phyloP scores from a whole-genome alignment of 2,888 invertebrate species.

The Yponomeuta plumbellus region DNA sequence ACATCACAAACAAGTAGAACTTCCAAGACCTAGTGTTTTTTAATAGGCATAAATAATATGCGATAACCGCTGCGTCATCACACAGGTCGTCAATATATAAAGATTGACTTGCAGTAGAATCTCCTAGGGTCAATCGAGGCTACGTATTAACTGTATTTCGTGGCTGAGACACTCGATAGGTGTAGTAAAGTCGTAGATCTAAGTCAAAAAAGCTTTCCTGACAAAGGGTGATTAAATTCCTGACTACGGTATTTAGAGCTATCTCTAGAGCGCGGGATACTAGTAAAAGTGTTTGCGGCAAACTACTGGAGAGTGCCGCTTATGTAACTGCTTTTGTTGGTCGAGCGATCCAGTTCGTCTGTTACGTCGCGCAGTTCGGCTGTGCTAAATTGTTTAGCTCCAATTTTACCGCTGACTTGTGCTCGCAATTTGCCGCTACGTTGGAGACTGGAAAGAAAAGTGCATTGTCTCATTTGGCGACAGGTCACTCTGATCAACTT shows the following conservation, averaged over 20 bases:
- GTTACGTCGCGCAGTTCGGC: not conserved
- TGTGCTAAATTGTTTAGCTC: not conserved
- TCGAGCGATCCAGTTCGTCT: not conserved
- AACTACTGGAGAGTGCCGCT: not conserved
- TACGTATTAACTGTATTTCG: not conserved
- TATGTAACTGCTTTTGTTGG: not conserved
- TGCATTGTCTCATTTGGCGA: too few relatives aligned
- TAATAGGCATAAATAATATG: too few relatives aligned
- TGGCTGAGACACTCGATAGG: not conserved
- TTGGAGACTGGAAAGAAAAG: not conserved
- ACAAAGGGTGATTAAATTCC: too few relatives aligned
- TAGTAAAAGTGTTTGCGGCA: not conserved
- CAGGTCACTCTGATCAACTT: too few relatives aligned
- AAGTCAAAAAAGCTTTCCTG: too few relatives aligned
- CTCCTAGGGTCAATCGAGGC: too few relatives aligned
- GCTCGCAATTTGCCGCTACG: not conserved
- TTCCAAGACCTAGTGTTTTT: too few relatives aligned
- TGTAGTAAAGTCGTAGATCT: not conserved
- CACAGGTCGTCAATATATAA: not conserved
- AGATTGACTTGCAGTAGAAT: too few relatives aligned
- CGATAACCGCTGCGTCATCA: too few relatives aligned
- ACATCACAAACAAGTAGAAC: too few relatives aligned
- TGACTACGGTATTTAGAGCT: not conserved
- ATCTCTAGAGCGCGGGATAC: not conserved
- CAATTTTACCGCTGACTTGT: not conserved